These are phyloP conservation scores for Babylonia areolata DNA, from an alignment of 1,140 invertebrate species.

Conservation along the genomic window DNA sequence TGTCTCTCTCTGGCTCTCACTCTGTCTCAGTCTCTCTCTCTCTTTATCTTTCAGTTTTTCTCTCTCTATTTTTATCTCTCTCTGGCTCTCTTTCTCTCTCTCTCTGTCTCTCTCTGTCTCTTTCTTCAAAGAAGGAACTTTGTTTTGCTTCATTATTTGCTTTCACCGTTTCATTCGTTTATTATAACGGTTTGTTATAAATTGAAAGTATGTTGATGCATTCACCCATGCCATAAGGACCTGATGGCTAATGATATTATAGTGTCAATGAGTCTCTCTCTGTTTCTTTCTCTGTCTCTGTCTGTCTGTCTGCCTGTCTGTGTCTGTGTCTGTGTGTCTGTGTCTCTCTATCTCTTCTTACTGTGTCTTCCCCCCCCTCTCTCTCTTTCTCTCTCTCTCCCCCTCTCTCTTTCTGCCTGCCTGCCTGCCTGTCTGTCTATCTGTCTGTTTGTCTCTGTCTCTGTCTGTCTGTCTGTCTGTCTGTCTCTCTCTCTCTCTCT, in stretches of 20 bases:
- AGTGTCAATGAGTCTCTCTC: too few relatives aligned
- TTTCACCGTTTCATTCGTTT: too few relatives aligned
- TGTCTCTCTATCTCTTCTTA: not conserved
- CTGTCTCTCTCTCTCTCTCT: not conserved
- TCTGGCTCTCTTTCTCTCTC: too few relatives aligned
- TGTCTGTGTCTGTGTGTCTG: not conserved
- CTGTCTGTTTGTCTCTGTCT: not conserved
- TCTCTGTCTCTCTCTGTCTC: too few relatives aligned
- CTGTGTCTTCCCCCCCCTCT: not conserved
- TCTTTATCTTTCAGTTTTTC: too few relatives aligned
- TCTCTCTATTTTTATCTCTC: too few relatives aligned
- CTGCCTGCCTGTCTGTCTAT: not conserved
- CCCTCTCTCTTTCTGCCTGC: not conserved
- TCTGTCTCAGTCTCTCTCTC: not conserved
- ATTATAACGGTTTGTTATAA: too few relatives aligned
- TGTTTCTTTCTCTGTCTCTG: not conserved
- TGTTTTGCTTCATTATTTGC: too few relatives aligned
- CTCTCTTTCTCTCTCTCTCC: not conserved
- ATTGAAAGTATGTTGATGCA: too few relatives aligned
- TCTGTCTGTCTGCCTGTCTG: not conserved
- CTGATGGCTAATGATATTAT: not conserved
- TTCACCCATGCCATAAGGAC: not conserved
- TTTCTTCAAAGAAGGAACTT: too few relatives aligned
- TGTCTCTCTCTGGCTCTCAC: too few relatives aligned
- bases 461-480: not conserved